phyloP scores from a whole-genome alignment of 2,888 invertebrate species.

The Drosophila dives region DNA sequence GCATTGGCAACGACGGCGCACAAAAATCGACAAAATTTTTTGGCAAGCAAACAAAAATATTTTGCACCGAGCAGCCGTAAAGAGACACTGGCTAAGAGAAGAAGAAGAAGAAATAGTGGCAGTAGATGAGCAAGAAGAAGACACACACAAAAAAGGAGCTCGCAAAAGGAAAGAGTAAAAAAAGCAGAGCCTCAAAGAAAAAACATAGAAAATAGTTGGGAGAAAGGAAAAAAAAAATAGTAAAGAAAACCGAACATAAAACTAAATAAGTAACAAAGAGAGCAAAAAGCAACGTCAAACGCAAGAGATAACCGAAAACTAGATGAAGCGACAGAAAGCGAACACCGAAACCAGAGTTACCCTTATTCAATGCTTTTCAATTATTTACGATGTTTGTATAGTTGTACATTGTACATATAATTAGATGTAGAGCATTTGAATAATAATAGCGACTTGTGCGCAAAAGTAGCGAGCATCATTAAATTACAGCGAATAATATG shows the following conservation, averaged over 20 bases:
- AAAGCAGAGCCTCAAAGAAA: slow-evolving; percentile 22
- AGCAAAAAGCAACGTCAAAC: slow-evolving; percentile 49
- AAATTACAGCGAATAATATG: not conserved
- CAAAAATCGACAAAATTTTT: slow-evolving; percentile 69
- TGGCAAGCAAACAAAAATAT: slow-evolving; percentile 74
- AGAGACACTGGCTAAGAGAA: slow-evolving; percentile 43
- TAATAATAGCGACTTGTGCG: not conserved
- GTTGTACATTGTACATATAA: not conserved
- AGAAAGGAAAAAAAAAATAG: slow-evolving; percentile 18
- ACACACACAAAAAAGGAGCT: slow-evolving; percentile 20
- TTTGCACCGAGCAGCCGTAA: slow-evolving; percentile 71
- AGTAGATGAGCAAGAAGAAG: slow-evolving; percentile 19
- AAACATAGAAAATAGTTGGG: slow-evolving; percentile 18
- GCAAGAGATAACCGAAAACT: slow-evolving; percentile 48
- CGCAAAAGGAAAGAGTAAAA: slow-evolving; percentile 21
- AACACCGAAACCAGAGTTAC: slow-evolving; percentile 27
- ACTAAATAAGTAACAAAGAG: slow-evolving; percentile 66
- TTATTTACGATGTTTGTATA: not conserved
- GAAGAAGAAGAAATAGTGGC: slow-evolving; percentile 1
- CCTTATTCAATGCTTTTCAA: not conserved
- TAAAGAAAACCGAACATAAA: slow-evolving; percentile 51
- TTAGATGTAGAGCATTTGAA: not conserved
- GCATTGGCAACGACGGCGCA: slow-evolving; percentile 57
- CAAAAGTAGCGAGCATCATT: not conserved
- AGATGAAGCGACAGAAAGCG: slow-evolving; percentile 2